These are phyloP conservation scores for Elachura formosa DNA, from an alignment of 2,113 vertebrate genomes.

Conservation along the genomic window DNA sequence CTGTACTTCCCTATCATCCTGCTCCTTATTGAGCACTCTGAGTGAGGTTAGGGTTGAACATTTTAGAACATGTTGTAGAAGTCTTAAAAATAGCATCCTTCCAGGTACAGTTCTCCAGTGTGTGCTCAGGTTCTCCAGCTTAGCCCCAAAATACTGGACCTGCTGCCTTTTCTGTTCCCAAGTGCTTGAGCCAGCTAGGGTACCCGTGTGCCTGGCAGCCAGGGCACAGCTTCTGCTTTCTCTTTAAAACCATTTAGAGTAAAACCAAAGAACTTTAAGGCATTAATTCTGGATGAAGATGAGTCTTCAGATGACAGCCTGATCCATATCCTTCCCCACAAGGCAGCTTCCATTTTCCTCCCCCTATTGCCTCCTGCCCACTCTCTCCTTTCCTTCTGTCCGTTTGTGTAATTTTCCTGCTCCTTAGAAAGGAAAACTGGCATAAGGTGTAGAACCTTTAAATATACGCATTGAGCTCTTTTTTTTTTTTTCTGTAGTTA, in stretches of 20 bases:
- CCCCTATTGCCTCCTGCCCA: neutral
- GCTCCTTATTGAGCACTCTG: neutral
- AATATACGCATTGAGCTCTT: neutral
- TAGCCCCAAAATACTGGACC: neutral
- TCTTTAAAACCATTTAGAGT: constrained; percentile 71
- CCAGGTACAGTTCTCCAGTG: neutral
- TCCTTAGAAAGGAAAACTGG: neutral
- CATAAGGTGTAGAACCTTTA: neutral
- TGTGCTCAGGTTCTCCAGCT: neutral
- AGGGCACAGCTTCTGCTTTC: neutral
- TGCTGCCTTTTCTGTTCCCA: neutral
- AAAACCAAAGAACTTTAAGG: constrained; percentile 69
- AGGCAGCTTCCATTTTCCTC: constrained; percentile 33
- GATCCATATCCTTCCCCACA: constrained; percentile 53
- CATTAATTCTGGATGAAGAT: constrained; percentile 72
- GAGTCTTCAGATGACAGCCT: constrained; percentile 64
- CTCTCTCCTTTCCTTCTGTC: neutral
- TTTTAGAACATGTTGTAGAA: neutral
- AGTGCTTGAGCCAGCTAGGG: neutral
- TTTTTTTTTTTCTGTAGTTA: neutral
- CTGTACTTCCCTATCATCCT: fast-evolving
- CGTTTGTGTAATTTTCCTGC: neutral
- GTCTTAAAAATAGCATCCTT: neutral
- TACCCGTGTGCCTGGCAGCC: neutral
- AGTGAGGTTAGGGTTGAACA: neutral